Conservation (phyloP, 2,113 vertebrate species). For the Crypturellus undulatus region DNA sequence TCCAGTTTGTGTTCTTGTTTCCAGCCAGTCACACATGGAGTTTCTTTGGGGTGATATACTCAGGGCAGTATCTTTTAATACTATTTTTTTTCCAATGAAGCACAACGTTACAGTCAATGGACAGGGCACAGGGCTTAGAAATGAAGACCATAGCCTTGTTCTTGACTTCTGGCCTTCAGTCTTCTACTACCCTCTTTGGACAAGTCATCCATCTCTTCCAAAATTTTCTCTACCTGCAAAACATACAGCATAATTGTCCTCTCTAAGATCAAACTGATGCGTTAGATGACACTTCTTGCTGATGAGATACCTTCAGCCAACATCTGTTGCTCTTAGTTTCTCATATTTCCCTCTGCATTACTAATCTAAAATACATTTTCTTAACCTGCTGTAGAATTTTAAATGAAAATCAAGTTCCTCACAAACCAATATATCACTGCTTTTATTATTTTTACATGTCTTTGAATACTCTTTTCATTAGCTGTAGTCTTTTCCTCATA, state of each 20-base stretch:
- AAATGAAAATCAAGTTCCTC: not conserved
- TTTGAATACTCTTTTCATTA: conserved; percentile 1
- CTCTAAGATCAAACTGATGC: not conserved
- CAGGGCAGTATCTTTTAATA: not conserved
- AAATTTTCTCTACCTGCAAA: not conserved
- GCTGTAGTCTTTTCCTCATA: not conserved
- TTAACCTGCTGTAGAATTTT: not conserved
- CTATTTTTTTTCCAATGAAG: not conserved
- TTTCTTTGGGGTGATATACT: not conserved
- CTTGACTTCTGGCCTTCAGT: not conserved
- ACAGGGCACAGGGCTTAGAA: not conserved
- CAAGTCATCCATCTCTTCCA: not conserved
- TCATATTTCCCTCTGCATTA: not conserved
- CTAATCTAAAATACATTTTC: not conserved
- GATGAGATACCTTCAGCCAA: not conserved
- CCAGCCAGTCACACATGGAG: not conserved
- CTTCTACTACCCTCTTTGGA: not conserved
- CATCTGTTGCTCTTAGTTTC: not conserved
- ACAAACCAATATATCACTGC: conserved; percentile 29
- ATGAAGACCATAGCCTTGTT: not conserved
- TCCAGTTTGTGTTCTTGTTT: not conserved
- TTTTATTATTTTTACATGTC: conserved; percentile 47
- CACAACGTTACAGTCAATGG: not conserved
- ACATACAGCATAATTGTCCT: not conserved
- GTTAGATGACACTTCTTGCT: not conserved